These are phyloP conservation scores for Sigmodon hispidus DNA, from an alignment of 2,113 vertebrate genomes.

Conservation along the genomic window DNA sequence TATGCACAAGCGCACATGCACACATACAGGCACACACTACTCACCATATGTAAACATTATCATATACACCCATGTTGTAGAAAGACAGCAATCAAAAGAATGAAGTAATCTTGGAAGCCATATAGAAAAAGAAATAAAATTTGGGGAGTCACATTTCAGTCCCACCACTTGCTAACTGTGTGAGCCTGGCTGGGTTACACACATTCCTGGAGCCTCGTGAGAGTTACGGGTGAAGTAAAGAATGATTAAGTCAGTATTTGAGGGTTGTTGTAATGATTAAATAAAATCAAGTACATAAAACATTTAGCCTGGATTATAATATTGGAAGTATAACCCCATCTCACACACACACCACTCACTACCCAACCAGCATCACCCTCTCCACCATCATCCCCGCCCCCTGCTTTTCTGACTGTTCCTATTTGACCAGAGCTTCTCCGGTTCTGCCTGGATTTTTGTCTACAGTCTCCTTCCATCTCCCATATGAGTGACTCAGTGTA, in stretches of 20 bases:
- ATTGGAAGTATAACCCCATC: neutral
- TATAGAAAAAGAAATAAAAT: neutral
- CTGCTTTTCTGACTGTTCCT: neutral
- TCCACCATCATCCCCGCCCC: neutral
- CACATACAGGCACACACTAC: neutral
- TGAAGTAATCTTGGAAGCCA: neutral
- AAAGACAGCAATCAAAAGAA: neutral
- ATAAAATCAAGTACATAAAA: neutral
- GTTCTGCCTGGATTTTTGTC: neutral
- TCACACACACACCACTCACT: neutral
- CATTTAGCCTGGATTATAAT: neutral
- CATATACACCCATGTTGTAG: neutral
- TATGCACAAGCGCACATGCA: too few relatives aligned
- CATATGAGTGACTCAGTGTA: neutral
- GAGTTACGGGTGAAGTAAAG: neutral
- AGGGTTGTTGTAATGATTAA: neutral
- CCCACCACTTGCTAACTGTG: neutral
- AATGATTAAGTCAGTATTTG: neutral
- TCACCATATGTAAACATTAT: neutral
- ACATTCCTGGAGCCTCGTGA: constrained; percentile 2
- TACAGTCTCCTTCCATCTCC: neutral
- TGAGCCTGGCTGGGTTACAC: neutral
- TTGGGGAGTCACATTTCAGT: neutral
- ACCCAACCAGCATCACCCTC: too few relatives aligned
- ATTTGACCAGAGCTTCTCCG: neutral